A percentile compares a stretch with the other conserved stretches of the same genome.
phyloP scores from a whole-genome alignment of 2,113 vertebrate species.

The Carlito syrichta region DNA sequence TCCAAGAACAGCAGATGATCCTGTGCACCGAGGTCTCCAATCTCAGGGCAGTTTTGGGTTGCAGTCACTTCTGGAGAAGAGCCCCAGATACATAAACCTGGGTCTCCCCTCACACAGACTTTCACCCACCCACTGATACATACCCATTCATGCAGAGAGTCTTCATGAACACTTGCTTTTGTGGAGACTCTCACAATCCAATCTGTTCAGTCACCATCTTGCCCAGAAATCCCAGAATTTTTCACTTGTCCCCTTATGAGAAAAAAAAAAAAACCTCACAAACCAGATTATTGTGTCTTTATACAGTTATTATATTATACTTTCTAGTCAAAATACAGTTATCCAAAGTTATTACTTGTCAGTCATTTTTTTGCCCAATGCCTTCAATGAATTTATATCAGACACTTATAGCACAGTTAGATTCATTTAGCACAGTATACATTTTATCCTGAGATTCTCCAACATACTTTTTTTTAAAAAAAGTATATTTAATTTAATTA shows the following conservation, averaged over 20 bases:
- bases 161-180: no score
- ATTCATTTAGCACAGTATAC: background rate
- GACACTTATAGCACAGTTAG: background rate
- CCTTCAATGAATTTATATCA: background rate
- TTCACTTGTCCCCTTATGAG: background rate
- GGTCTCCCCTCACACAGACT: no score
- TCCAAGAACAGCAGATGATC: no score
- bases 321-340: background rate
- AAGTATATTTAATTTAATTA: no score
- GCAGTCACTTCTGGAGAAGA: no score
- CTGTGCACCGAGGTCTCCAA: no score
- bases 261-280: background rate
- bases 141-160: no score
- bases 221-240: background rate
- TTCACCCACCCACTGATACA: no score
- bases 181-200: no score
- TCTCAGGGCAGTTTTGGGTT: no score
- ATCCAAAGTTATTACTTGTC: background rate
- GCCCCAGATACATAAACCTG: no score
- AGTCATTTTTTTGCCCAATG: fast-evolving
- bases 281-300: background rate
- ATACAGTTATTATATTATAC: background rate
- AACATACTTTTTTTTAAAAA: background rate
- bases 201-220: no score
- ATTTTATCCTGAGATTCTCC: background rate